Base-by-base conservation (phyloP, 2,888 invertebrate species). In the Aromia moschata region DNA sequence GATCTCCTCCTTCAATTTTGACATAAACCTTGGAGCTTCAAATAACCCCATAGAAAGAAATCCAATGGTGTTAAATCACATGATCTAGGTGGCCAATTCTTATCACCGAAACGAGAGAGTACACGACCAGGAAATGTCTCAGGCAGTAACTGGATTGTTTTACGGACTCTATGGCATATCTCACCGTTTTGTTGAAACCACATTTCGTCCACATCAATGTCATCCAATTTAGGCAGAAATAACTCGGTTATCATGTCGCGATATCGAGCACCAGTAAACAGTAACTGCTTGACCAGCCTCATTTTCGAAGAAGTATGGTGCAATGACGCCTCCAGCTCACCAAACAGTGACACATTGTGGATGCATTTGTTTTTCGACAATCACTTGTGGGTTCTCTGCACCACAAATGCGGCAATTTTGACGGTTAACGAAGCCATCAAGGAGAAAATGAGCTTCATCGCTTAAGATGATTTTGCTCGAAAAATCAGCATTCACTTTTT, bases 141-240 rank as follows among this genome's bases (percentile, higher is more conserved):
- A 7, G 3, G 7, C 25, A 3, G 7, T 3, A 25, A 3, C 25
- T 3, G 3, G 4, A 25, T 5, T 25, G 25, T 25, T 25, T 25
- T 7, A 7, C 3, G 25, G 7, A 5, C 7, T 5, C 7, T 25
- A 25, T 25, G 25, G 25, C 25, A 25, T 5, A 7, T 25, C 3
- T 25, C 25, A 7, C 25, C 25, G 25, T 25, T 7, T 7, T 25
- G 25, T 7, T 25, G 25, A 25, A 25, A 25, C 25, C 7, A 25
- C 7, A 25, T 25, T 3, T 25, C 25, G 3, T 25, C 25, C 3
- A 25, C 25, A 25, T 3, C 25, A 25, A 25, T 25, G 7, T 25
- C 25, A 5, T 0, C 91, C 92, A 0, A 90, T 93, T 60, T 86
- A 88, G 0, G 47, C 79, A 89, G 0, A 72, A 79, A 76, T 87